Conservation (phyloP, 2,797 vertebrate species). For the Girardinus metallicus region DNA sequence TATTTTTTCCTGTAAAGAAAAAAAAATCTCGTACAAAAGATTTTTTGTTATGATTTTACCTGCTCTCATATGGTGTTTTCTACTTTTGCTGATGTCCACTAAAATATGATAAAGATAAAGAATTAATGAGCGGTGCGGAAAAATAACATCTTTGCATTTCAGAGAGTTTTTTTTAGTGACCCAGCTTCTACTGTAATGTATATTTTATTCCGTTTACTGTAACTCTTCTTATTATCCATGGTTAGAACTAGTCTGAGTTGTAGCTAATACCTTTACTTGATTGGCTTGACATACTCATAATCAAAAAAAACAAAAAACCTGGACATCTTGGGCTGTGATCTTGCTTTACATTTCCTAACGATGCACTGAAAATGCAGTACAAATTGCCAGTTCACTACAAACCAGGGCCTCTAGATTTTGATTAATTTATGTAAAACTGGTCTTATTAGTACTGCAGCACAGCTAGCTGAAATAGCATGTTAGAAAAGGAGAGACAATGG, state of each 20-base stretch:
- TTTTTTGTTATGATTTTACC: conserved; percentile 67
- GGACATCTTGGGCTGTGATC: not conserved
- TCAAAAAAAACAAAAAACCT: not conserved
- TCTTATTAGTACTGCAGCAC: not conserved
- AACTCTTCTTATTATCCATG: conserved; percentile 7
- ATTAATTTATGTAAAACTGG: not conserved
- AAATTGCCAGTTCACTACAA: not conserved
- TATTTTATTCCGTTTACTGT: conserved; percentile 67
- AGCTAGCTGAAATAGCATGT: not conserved
- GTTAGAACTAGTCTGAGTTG: conserved; percentile 19
- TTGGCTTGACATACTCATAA: not conserved
- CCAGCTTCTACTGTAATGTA: conserved; percentile 63
- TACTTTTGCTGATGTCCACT: conserved; percentile 64
- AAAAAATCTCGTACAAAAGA: conserved; percentile 32
- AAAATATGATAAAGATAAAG: conserved; percentile 54
- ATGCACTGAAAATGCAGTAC: not conserved
- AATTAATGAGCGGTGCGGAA: conserved; percentile 67
- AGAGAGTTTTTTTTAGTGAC: conserved; percentile 47
- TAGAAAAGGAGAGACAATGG: not conserved
- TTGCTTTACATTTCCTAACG: not conserved
- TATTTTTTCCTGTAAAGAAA: conserved; percentile 24
- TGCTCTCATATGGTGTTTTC: conserved; percentile 62
- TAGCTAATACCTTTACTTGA: not conserved
- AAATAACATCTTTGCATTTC: conserved; percentile 69
- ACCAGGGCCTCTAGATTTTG: not conserved